A percentile compares a stretch with the other conserved stretches of the same genome.
Evolutionary conservation across 2,888 invertebrate genomes (phyloP).

Genomic region (Tipula confusa): DNA sequence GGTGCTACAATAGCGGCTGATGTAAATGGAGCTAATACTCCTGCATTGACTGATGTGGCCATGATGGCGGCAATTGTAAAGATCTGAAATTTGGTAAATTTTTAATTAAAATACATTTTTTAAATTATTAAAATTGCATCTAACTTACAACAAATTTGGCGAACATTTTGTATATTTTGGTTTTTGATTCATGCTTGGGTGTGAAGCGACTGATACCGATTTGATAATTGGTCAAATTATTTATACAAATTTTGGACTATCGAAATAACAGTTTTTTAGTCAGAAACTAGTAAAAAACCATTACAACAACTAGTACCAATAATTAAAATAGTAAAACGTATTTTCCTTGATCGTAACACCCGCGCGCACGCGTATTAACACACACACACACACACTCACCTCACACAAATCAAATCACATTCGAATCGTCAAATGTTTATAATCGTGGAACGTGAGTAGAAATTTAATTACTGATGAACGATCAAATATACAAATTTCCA

Average conservation of each 20-base stretch:
- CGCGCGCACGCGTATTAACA: background rate
- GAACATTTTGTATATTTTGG: constrained; percentile 40
- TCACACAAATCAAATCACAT: background rate
- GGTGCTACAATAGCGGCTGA: constrained; percentile 62
- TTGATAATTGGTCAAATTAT: background rate
- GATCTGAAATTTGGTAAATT: constrained; percentile 39
- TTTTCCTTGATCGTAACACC: background rate
- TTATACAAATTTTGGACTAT: background rate
- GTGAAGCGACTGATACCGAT: background rate
- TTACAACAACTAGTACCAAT: too few species aligned
- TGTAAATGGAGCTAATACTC: constrained; percentile 43
- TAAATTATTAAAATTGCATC: background rate
- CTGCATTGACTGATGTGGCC: constrained; percentile 44
- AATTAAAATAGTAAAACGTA: background rate
- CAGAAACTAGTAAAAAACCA: background rate
- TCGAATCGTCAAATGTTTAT: background rate
- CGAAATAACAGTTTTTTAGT: background rate
- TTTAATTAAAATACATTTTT: too few species aligned
- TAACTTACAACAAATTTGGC: constrained; percentile 44
- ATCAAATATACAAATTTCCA: background rate
- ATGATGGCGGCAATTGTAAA: constrained; percentile 41
- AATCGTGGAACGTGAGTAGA: background rate
- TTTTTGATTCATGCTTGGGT: background rate
- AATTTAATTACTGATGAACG: background rate
- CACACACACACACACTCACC: background rate